Conservation (phyloP, 1,140 invertebrate species). For the Drosophila mayri region DNA sequence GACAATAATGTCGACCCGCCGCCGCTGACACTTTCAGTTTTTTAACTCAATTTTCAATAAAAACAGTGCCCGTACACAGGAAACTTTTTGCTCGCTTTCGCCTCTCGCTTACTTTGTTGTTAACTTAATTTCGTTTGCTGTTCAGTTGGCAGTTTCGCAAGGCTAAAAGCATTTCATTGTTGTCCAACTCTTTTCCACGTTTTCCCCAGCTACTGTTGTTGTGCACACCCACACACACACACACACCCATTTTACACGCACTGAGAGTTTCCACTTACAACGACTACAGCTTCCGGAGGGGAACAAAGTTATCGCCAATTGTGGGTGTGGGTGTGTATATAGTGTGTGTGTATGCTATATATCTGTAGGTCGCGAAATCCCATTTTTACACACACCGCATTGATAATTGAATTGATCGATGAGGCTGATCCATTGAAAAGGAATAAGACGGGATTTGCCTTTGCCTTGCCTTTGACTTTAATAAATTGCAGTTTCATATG, state of each 20-base stretch:
- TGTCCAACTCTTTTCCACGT: slow-evolving; percentile 62
- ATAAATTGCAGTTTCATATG: slow-evolving; percentile 20
- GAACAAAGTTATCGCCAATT: slow-evolving; percentile 28
- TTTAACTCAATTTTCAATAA: slow-evolving; percentile 80
- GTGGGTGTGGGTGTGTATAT: background rate
- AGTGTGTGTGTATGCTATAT: background rate
- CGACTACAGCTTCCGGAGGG: slow-evolving; percentile 11
- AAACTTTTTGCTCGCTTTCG: slow-evolving; percentile 57
- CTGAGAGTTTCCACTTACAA: slow-evolving; percentile 70
- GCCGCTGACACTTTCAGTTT: slow-evolving; percentile 70
- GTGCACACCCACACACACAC: slow-evolving; percentile 10
- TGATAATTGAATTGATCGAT: slow-evolving; percentile 49
- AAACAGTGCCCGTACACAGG: slow-evolving; percentile 65
- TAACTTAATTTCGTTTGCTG: slow-evolving; percentile 78
- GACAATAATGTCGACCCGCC: slow-evolving; percentile 30
- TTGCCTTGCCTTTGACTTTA: slow-evolving; percentile 15
- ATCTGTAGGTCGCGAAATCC: background rate
- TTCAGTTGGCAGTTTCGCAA: slow-evolving; percentile 42
- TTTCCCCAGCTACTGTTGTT: slow-evolving; percentile 14
- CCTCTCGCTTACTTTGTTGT: slow-evolving; percentile 60
- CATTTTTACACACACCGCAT: slow-evolving; percentile 7
- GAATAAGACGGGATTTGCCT: background rate
- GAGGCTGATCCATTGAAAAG: slow-evolving; percentile 7
- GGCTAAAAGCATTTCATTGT: slow-evolving; percentile 83
- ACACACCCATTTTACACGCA: slow-evolving; percentile 68